These are phyloP conservation scores for Meiosimyza decipiens DNA, from an alignment of 2,888 invertebrate genomes.

Conservation along the genomic window DNA sequence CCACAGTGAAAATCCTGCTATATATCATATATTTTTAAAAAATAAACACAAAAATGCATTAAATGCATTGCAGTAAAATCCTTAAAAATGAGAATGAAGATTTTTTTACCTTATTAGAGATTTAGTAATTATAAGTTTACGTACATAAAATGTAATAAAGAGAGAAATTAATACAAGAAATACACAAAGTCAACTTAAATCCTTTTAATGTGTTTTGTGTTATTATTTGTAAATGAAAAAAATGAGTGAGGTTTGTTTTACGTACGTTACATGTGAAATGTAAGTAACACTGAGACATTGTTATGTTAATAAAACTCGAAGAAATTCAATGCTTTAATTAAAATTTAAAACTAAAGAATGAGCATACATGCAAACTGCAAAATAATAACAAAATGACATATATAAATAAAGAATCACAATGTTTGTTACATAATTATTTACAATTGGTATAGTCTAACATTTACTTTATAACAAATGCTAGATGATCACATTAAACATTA, in stretches of 20 bases:
- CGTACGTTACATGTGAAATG: too few relatives aligned
- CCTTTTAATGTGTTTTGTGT: too few relatives aligned
- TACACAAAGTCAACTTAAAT: not conserved
- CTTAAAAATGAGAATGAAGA: too few relatives aligned
- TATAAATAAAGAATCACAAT: not conserved
- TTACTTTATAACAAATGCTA: too few relatives aligned
- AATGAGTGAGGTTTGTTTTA: not conserved
- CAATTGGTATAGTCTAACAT: too few relatives aligned
- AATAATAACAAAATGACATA: not conserved
- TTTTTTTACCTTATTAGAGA: too few relatives aligned
- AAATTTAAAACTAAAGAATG: not conserved
- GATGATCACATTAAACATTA: not conserved
- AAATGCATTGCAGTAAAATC: too few relatives aligned
- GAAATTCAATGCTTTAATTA: conserved; percentile 15
- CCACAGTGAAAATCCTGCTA: not conserved
- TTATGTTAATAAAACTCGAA: not conserved
- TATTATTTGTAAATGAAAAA: not conserved
- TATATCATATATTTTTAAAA: conserved; percentile 16
- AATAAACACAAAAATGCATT: not conserved
- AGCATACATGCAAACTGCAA: not conserved
- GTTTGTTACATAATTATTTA: too few relatives aligned
- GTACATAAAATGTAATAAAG: too few relatives aligned
- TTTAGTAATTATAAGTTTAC: too few relatives aligned
- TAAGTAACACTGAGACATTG: not conserved
- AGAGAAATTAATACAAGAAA: not conserved